Evolutionary conservation across 2,888 invertebrate genomes (phyloP).

Genomic region (Coenonympha glycerion): DNA sequence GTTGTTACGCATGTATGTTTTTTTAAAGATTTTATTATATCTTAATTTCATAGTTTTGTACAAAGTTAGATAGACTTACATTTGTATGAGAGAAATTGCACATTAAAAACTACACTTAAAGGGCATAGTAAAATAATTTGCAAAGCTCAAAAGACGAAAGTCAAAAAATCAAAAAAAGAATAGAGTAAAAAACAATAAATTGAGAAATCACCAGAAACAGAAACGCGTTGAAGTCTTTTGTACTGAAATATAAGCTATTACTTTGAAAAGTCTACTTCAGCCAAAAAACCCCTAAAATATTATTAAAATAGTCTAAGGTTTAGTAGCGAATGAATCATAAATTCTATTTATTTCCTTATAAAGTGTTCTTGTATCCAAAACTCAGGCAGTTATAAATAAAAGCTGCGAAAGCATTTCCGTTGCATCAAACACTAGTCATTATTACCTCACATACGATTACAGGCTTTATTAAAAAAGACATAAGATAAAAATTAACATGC

Average conservation of each 20-base stretch:
- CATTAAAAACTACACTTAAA: too few species aligned
- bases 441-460: slow-evolving; percentile 8
- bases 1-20: too few species aligned
- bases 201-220: neutral
- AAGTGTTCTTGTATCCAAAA: slow-evolving; percentile 7
- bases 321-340: neutral
- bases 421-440: slow-evolving; percentile 19
- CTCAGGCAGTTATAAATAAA: slow-evolving; percentile 23
- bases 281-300: neutral
- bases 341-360: neutral
- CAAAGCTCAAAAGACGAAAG: too few species aligned
- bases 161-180: too few species aligned
- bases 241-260: neutral
- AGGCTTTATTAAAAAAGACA: neutral
- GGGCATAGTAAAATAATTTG: too few species aligned
- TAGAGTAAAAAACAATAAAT: neutral
- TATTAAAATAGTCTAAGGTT: neutral
- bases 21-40: too few species aligned
- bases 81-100: too few species aligned
- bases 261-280: neutral
- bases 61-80: too few species aligned
- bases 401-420: slow-evolving; percentile 30
- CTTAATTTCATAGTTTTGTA: too few species aligned
- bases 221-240: slow-evolving; percentile 4
- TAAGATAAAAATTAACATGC: slow-evolving; percentile 14